A percentile compares a stretch with the other conserved stretches of the same genome.
Conservation (phyloP, 2,888 invertebrate genomes). For the Diloba caeruleocephala region DNA sequence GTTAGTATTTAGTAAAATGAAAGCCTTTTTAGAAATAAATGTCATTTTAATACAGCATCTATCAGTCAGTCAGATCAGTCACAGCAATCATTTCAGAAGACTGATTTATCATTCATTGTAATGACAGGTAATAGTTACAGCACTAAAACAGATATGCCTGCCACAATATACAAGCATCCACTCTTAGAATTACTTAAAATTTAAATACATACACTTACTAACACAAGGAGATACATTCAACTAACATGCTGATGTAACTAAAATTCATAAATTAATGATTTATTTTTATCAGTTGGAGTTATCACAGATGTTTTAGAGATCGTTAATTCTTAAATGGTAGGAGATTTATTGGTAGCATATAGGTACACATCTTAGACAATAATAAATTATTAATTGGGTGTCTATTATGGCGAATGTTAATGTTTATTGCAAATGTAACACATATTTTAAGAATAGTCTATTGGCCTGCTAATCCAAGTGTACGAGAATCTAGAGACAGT, state of each 20-base stretch:
- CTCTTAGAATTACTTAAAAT: constrained; percentile 50
- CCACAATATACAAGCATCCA: constrained; percentile 36
- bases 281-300: constrained; percentile 84
- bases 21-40: constrained; percentile 45
- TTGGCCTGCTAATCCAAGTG: constrained; percentile 14
- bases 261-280: constrained; percentile 83
- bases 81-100: constrained; percentile 31
- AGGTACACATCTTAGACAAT: constrained; percentile 61
- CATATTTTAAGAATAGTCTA: constrained; percentile 30
- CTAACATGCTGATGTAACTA: constrained; percentile 71
- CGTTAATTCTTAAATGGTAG: constrained; percentile 85
- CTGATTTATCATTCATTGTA: constrained; percentile 1
- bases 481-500: constrained; percentile 6
- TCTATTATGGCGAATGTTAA: constrained; percentile 60
- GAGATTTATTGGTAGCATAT: constrained; percentile 72
- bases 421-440: constrained; percentile 45
- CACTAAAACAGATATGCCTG: constrained; percentile 31
- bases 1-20: constrained; percentile 43
- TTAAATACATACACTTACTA: constrained; percentile 63
- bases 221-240: constrained; percentile 71
- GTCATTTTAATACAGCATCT: constrained; percentile 70
- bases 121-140: background rate
- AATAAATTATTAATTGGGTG: constrained; percentile 63
- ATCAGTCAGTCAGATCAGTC: constrained; percentile 73
- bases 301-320: constrained; percentile 89